Evolutionary conservation across 2,113 vertebrate genomes (phyloP), one percentile per base, ranked within the genome.

Genomic region (Gymnorhina tibicen): DNA sequence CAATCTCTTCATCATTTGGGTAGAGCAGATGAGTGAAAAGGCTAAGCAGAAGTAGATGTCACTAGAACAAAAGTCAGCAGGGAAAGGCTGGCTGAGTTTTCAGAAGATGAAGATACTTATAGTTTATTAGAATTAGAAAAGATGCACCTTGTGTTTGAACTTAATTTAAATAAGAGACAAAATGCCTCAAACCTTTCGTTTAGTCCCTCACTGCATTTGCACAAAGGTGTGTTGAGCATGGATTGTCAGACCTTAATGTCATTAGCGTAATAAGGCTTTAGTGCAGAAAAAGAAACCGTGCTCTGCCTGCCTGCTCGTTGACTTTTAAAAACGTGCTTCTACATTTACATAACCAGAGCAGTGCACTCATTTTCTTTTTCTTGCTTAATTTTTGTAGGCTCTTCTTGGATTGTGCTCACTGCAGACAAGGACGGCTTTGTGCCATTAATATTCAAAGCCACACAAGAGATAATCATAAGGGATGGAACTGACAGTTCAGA

Each of bases 391-490:
- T 97, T 93, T 81, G 35, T 69, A 99, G 99, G 99, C 73, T 98
- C 98, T 9, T 89, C 98, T 92, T 99, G 99, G 99, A 97, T 99
- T 19, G 98, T 98, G 32, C 97, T 99, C 19, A 98, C 99, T 72
- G 98, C 98, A 35, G 99, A 99, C 91, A 98, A 97, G 23, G 98
- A 99, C 1, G 99, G 99, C 77, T 99, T 99, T 83, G 98, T 99
- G 69, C 99, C 99, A 24, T 97, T 99, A 95, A 98, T 97, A 15
- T 99, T 99, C 97, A 98, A 98, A 95, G 96, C 98, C 94, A 98
- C 98, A 91, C 98, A 99, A 52, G 98, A 99, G 76, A 98, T 99
- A 64, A 98, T 97, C 2, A 98, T 99, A 95, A 98, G 99, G 37
- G 98, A 98, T 32, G 99, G 98, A 69, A 98, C 96, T 82, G 97